Conservation (phyloP, 2,797 vertebrate genomes). For the Xenops minutus region DNA sequence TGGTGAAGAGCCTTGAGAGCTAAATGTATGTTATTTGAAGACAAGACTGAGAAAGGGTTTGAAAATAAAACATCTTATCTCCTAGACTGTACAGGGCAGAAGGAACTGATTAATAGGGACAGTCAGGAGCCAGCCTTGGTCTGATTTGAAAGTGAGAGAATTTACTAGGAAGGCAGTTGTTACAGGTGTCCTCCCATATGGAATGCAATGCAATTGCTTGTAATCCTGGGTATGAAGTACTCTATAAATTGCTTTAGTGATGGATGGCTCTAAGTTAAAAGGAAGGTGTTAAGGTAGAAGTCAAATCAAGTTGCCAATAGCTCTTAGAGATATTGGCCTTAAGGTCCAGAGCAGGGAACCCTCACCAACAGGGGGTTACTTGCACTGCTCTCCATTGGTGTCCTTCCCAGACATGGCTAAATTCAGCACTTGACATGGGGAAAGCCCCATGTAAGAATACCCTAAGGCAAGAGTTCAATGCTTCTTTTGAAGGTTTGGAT, state of each 20-base stretch:
- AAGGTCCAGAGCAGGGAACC: background rate
- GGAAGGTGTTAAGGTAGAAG: background rate
- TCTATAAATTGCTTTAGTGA: background rate
- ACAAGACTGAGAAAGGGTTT: background rate
- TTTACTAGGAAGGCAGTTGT: background rate
- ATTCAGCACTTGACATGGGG: background rate
- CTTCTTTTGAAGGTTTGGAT: background rate
- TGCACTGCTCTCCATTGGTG: background rate
- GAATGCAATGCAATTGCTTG: background rate
- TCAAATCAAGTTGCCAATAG: background rate
- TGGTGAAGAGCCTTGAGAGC: background rate
- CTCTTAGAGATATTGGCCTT: background rate
- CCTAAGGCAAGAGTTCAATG: background rate
- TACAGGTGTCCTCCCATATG: background rate
- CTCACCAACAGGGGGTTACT: background rate
- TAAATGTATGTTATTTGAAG: background rate
- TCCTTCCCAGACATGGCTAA: background rate
- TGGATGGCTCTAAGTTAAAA: background rate
- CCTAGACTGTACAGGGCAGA: background rate
- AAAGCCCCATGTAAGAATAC: rapidly evolving
- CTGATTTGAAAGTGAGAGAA: background rate
- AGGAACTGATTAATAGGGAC: background rate
- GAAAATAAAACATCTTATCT: background rate
- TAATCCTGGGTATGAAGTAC: background rate
- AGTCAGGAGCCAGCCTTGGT: background rate